Evolutionary conservation across 2,888 invertebrate genomes (phyloP), one percentile per base, ranked within the genome.

Genomic region (Sphaerophoria rueppellii): DNA sequence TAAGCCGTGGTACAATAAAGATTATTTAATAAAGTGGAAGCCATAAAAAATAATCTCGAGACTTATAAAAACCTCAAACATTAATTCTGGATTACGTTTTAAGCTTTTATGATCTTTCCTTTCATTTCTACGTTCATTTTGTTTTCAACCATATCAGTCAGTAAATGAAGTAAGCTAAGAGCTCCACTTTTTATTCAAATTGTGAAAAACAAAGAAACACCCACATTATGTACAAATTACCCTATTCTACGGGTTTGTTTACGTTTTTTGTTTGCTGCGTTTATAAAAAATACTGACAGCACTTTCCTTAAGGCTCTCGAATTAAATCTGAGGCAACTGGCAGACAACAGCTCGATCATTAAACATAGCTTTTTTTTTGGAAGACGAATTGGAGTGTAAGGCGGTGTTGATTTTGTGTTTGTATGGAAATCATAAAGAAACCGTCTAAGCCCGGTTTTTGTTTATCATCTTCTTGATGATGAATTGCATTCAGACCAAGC

Each of bases 401-500:
- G 24, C 1, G 24, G 24, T 24, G 24, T 24, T 67, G 34, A 37
- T 67, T 71, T 58, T 9, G 0, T 9, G 43, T 43, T 60, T 69
- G 55, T 50, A 24, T 46, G 50, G 40, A 6, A 43, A 54, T 34
- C 72, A 67, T 71, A 65, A 72, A 72, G 46, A 11, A 60, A 16
- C 43, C 34, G 12, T 54, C 74, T 70, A 54, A 55, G 65, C 46
- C 16, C 14, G 16, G 46, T 14, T 24, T 24, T 24, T 24, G 24
- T 57, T 32, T 54, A 76, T 52, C 71, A 65, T 75, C 52, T 52
- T 74, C 58, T 57, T 60, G 75, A 81, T 76, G 71, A 81, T 76
- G 65, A 37, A 81, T 71, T 81, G 71, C 75, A 76, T 54, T 65
- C 60, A 71, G 54, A 24, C 24, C 24, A n/a, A n/a, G 52, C 57